These are phyloP conservation scores for Lordiphosa stackelbergi DNA, from an alignment of 1,140 invertebrate genomes.

Conservation along the genomic window DNA sequence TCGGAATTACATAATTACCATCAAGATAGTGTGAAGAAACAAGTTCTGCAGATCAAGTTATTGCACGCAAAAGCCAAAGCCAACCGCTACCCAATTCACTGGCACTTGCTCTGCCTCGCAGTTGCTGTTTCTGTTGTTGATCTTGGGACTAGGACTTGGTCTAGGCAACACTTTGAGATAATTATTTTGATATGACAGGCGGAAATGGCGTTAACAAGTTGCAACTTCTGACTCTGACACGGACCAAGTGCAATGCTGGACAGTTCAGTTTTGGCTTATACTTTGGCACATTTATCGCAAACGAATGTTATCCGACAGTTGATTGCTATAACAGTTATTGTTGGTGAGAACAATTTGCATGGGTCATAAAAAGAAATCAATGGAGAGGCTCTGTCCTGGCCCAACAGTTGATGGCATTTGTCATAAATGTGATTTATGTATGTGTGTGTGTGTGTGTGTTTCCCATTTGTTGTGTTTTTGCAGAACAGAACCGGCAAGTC, in stretches of 20 bases:
- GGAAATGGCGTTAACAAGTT: slow-evolving; percentile 71
- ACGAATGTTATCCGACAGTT: slow-evolving; percentile 56
- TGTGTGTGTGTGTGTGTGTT: slow-evolving; percentile 3
- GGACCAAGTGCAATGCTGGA: slow-evolving; percentile 25
- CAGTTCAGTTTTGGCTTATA: slow-evolving; percentile 31
- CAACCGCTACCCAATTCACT: slow-evolving; percentile 31
- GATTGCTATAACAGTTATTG: slow-evolving; percentile 56
- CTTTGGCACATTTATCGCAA: slow-evolving; percentile 30
- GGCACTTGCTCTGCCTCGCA: slow-evolving; percentile 11
- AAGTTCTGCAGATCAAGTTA: slow-evolving; percentile 61
- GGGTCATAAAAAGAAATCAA: slow-evolving; percentile 27
- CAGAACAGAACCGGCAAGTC: slow-evolving; percentile 46
- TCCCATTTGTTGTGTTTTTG: slow-evolving; percentile 18
- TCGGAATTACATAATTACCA: slow-evolving; percentile 72
- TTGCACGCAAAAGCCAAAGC: slow-evolving; percentile 35
- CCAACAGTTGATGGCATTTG: slow-evolving; percentile 42
- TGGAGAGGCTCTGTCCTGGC: not conserved
- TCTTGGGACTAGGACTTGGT: slow-evolving; percentile 38
- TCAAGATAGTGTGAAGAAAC: slow-evolving; percentile 68
- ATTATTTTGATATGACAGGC: slow-evolving; percentile 73
- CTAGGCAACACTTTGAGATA: slow-evolving; percentile 61
- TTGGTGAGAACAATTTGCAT: slow-evolving; percentile 12
- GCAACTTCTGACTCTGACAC: slow-evolving; percentile 35
- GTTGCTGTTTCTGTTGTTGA: slow-evolving; percentile 18
- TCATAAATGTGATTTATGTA: slow-evolving; percentile 64